These are phyloP conservation scores for Xiphydria camelus DNA, from an alignment of 2,888 invertebrate genomes.

Conservation along the genomic window DNA sequence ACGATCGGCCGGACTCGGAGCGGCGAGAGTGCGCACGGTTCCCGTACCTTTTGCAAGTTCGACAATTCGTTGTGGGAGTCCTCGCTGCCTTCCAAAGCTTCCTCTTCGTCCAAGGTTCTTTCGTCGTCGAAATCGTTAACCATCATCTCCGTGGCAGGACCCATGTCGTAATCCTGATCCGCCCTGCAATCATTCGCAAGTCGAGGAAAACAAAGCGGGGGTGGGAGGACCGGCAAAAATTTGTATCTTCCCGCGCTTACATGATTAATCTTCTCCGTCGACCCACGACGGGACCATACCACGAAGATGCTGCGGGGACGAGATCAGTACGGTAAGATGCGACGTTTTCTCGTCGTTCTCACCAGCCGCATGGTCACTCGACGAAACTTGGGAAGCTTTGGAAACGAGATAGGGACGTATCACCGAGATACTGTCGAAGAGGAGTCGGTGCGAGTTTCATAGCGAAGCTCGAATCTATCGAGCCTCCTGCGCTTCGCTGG, in stretches of 20 bases:
- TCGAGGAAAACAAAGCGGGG: background rate
- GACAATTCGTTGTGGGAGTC: slow-evolving; percentile 88
- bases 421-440: no score
- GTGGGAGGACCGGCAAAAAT: no score
- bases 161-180: slow-evolving; percentile 71
- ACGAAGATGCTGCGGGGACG: slow-evolving; percentile 19
- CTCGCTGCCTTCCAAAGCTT: slow-evolving; percentile 88
- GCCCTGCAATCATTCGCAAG: slow-evolving; percentile 37
- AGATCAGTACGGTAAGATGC: slow-evolving; percentile 2
- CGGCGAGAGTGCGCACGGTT: no score
- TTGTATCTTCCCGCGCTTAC: no score
- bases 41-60: slow-evolving; percentile 79
- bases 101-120: slow-evolving; percentile 94
- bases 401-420: no score
- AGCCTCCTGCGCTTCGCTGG: background rate
- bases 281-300: slow-evolving; percentile 34
- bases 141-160: slow-evolving; percentile 94
- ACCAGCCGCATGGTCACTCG: no score
- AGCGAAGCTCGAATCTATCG: background rate
- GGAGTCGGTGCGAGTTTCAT: background rate
- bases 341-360: no score
- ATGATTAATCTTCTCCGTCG: slow-evolving; percentile 31
- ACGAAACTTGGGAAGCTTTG: no score
- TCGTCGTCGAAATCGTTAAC: slow-evolving; percentile 98
- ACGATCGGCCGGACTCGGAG: no score